A percentile compares a stretch with the other conserved stretches of the same genome.
phyloP scores from a whole-genome alignment of 2,113 vertebrate species.

The Halichoerus grypus region DNA sequence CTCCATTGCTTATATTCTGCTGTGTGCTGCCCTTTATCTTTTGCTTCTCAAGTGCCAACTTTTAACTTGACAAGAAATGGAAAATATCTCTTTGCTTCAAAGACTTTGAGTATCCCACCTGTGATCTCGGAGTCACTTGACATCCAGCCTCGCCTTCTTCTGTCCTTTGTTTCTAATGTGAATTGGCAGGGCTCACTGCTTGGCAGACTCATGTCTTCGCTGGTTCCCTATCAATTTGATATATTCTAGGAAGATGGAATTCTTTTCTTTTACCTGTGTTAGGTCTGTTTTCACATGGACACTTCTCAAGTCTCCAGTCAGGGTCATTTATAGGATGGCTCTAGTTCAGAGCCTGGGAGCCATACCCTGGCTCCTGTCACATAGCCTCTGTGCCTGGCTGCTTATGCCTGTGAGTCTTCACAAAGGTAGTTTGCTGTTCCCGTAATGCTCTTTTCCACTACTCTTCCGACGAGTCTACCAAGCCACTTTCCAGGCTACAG shows the following conservation, averaged over 20 bases:
- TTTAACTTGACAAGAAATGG: slow-evolving; percentile 21
- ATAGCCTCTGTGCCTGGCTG: not conserved
- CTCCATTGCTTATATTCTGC: not conserved
- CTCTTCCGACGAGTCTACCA: not conserved
- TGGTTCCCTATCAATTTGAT: not conserved
- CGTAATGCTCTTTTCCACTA: not conserved
- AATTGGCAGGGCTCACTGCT: not conserved
- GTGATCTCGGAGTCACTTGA: not conserved
- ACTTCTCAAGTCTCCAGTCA: not conserved
- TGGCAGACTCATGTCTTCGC: not conserved
- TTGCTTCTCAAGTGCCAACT: not conserved
- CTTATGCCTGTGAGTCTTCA: not conserved
- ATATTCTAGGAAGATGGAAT: not conserved
- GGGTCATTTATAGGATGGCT: not conserved
- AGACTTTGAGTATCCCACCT: not conserved
- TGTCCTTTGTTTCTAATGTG: slow-evolving; percentile 20
- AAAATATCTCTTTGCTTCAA: not conserved
- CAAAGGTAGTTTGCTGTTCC: not conserved
- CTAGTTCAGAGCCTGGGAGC: not conserved
- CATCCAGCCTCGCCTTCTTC: not conserved
- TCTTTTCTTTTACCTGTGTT: not conserved
- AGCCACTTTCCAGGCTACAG: not conserved
- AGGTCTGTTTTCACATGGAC: not conserved
- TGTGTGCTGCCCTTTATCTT: not conserved
- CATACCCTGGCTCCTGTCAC: not conserved